Evolutionary conservation across 1,140 invertebrate genomes (phyloP).

Genomic region (Riptortus pedestris): DNA sequence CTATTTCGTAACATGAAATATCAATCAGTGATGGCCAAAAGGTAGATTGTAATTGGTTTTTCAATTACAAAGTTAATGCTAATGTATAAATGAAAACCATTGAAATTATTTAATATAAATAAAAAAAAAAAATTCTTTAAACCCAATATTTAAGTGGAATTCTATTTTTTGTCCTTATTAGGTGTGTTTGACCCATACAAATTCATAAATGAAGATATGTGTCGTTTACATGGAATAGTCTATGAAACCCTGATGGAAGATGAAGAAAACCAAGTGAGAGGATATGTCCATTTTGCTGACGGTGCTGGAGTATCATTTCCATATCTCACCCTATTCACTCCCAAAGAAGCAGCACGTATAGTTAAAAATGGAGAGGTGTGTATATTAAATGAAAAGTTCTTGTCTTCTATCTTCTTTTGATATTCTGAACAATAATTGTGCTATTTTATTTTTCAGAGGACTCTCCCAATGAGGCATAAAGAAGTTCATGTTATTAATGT

Average conservation of each 20-base stretch:
- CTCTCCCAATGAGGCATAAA: conserved; percentile 73
- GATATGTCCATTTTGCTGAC: conserved; percentile 61
- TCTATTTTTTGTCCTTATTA: conserved; percentile 32
- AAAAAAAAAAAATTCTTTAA: no score
- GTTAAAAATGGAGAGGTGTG: conserved; percentile 67
- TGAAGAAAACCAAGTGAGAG: conserved; percentile 64
- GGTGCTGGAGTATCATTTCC: conserved; percentile 60
- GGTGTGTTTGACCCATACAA: conserved; percentile 71
- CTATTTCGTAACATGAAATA: no score
- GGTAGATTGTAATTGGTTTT: no score
- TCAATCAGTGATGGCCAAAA: no score
- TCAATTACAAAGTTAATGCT: no score
- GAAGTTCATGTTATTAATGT: conserved; percentile 68
- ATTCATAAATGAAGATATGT: conserved; percentile 67
- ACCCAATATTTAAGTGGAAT: no score
- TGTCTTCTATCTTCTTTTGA: not conserved
- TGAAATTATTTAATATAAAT: no score
- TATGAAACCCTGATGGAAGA: conserved; percentile 73
- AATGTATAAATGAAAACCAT: no score
- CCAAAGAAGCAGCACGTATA: conserved; percentile 61
- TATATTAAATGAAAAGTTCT: conserved; percentile 14
- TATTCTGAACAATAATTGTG: not conserved
- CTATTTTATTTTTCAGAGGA: conserved; percentile 47
- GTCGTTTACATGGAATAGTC: conserved; percentile 61
- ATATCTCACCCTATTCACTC: conserved; percentile 62